A percentile compares a stretch with the other conserved stretches of the same genome.
Evolutionary conservation across 2,113 vertebrate genomes (phyloP).

Genomic region (Gymnobelideus leadbeateri): DNA sequence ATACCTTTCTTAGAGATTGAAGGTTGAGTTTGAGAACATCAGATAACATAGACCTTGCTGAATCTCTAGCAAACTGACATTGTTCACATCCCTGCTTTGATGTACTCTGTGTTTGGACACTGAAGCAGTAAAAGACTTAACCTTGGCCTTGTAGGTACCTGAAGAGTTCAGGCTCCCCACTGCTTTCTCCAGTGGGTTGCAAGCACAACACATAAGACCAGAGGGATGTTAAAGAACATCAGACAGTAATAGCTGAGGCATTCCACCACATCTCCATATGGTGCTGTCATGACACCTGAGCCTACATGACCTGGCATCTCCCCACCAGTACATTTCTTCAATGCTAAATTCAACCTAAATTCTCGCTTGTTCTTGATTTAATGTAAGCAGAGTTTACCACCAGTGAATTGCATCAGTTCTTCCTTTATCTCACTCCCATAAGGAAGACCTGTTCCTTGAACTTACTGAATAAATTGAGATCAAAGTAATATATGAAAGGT

Average conservation of each 20-base stretch:
- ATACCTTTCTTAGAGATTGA: neutral
- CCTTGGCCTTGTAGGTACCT: neutral
- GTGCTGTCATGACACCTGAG: neutral
- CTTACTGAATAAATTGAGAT: too few species aligned
- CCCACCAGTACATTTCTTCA: neutral
- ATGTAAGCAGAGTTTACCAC: too few species aligned
- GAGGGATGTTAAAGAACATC: neutral
- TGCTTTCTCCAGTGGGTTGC: neutral
- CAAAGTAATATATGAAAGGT: too few species aligned
- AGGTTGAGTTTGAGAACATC: neutral
- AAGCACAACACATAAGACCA: neutral
- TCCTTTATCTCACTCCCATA: too few species aligned
- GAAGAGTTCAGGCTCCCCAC: neutral
- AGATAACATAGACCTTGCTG: neutral
- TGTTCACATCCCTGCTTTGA: neutral
- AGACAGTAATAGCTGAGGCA: neutral
- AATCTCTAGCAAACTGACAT: neutral
- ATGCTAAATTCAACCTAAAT: neutral
- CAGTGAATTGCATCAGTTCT: too few species aligned
- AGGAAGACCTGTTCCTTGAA: too few species aligned
- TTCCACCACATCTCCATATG: neutral
- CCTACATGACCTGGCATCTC: neutral
- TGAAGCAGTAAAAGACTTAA: neutral
- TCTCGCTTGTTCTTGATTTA: too few species aligned
- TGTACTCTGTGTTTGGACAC: neutral